Conservation (phyloP, 2,888 invertebrate species). For the Heteromurus nitidus region DNA sequence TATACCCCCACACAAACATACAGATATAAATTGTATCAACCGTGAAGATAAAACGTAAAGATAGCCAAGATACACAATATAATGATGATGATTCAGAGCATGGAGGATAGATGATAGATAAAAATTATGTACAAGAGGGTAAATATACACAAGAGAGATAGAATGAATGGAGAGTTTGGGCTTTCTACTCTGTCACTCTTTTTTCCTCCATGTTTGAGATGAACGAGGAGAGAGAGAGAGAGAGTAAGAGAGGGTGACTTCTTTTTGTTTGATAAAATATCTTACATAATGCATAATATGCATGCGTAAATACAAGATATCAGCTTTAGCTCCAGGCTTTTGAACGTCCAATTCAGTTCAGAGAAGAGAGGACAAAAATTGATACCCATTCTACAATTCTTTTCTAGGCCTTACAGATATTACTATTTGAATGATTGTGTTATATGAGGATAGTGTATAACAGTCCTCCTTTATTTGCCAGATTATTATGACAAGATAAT, state of each 20-base stretch:
- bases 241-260: slow-evolving; percentile 44
- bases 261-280: slow-evolving; percentile 13
- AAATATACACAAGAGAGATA: slow-evolving; percentile 63
- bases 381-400: slow-evolving; percentile 51
- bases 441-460: slow-evolving; percentile 22
- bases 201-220: neutral
- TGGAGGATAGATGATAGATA: slow-evolving; percentile 58
- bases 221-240: neutral
- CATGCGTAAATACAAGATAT: slow-evolving; percentile 52
- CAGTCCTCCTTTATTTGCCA: slow-evolving; percentile 59
- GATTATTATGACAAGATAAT: slow-evolving; percentile 74
- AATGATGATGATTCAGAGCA: slow-evolving; percentile 58
- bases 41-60: slow-evolving; percentile 25
- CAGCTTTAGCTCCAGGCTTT: slow-evolving; percentile 42
- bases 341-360: too few species aligned
- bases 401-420: slow-evolving; percentile 42
- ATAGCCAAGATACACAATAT: slow-evolving; percentile 33
- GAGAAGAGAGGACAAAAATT: slow-evolving; percentile 32
- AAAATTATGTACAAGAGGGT: slow-evolving; percentile 62
- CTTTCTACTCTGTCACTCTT: neutral
- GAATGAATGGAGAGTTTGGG: slow-evolving; percentile 7
- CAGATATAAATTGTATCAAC: slow-evolving; percentile 21
- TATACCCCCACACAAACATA: neutral
- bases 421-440: slow-evolving; percentile 36
- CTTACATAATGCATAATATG: slow-evolving; percentile 51